These are phyloP conservation scores for Micromussa lordhowensis DNA, from an alignment of 92 coral and sea anemone species.

Conservation along the genomic window DNA sequence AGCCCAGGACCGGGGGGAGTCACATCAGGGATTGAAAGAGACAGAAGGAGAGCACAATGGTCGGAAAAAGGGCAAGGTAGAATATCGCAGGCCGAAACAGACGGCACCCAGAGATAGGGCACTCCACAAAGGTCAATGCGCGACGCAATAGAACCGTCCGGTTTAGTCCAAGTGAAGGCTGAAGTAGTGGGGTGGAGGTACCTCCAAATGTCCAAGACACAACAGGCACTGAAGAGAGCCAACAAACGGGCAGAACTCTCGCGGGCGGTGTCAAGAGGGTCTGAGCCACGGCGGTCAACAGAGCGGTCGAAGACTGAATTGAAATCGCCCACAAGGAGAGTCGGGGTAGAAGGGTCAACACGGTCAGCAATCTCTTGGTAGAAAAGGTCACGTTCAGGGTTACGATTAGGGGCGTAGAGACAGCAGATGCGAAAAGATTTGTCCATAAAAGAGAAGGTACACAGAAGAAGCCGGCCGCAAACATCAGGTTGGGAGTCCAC, in stretches of 20 bases:
- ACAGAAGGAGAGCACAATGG: neutral
- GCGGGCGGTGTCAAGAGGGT: neutral
- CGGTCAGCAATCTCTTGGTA: neutral
- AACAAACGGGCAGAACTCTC: neutral
- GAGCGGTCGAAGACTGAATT: neutral
- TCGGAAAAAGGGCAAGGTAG: constrained; percentile 39
- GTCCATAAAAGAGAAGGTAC: neutral
- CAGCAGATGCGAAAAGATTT: neutral
- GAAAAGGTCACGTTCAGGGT: constrained; percentile 35
- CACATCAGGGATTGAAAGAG: neutral
- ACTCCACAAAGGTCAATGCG: constrained; percentile 51
- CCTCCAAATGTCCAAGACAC: constrained; percentile 41
- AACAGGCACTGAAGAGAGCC: neutral
- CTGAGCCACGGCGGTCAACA: neutral
- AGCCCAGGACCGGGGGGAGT: constrained; percentile 20
- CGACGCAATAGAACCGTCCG: constrained; percentile 40
- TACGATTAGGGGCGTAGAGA: constrained; percentile 14
- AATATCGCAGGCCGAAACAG: neutral
- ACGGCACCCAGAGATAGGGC: constrained; percentile 12
- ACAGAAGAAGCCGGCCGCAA: neutral
- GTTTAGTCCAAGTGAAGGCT: constrained; percentile 34
- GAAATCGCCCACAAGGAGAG: neutral
- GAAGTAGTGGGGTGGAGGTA: neutral
- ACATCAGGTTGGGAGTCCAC: neutral
- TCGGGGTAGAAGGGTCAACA: neutral